These are phyloP conservation scores for Arvicanthis niloticus DNA, from an alignment of 2,113 vertebrate genomes.

Conservation along the genomic window DNA sequence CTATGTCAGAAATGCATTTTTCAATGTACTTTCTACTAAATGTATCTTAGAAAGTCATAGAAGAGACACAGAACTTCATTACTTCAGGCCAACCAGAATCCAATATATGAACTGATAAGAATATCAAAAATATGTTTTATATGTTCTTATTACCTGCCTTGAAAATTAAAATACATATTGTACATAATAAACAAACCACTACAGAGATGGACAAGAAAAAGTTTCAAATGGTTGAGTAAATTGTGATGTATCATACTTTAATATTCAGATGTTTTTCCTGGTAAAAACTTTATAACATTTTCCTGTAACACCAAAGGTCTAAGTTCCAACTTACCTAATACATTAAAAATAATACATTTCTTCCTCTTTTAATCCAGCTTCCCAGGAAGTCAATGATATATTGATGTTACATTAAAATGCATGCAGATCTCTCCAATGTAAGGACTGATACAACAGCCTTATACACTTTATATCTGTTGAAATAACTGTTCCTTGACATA, in stretches of 20 bases:
- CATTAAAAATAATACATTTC: conserved; percentile 74
- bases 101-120: background rate
- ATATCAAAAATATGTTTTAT: background rate
- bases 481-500: conserved; percentile 48
- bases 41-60: background rate
- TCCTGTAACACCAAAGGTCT: conserved; percentile 77
- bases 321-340: conserved; percentile 72
- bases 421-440: conserved; percentile 60
- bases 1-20: background rate
- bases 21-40: background rate
- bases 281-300: conserved; percentile 67
- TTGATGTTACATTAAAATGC: conserved; percentile 73
- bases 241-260: conserved; percentile 64
- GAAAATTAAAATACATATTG: conserved; percentile 57
- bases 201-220: background rate
- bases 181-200: conserved; percentile 62
- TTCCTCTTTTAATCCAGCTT: conserved; percentile 70
- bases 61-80: background rate
- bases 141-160: background rate
- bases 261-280: conserved; percentile 62
- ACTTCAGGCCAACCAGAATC: background rate
- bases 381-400: conserved; percentile 65
- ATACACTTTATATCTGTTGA: conserved; percentile 54
- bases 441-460: conserved; percentile 62
- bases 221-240: conserved; percentile 63